phyloP scores from a whole-genome alignment of 2,113 vertebrate species.

The Fregetta grallaria region DNA sequence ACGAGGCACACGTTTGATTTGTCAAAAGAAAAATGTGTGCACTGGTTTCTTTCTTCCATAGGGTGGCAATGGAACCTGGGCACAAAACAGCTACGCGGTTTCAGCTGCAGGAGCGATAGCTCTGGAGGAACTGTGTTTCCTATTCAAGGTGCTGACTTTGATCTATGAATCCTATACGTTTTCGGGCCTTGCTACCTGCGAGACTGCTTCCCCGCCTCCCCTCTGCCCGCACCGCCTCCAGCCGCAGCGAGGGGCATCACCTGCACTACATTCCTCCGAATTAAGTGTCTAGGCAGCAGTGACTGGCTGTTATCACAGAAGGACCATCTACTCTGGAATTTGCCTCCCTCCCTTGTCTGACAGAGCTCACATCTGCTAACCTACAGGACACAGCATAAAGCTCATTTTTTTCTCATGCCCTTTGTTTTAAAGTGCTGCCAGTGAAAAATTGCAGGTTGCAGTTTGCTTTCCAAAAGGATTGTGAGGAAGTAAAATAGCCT shows the following conservation, averaged over 20 bases:
- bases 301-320: background rate
- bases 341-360: background rate
- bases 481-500: background rate
- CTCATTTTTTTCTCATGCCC: background rate
- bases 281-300: background rate
- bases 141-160: background rate
- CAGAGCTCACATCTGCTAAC: slow-evolving; percentile 40
- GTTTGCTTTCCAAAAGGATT: background rate
- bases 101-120: background rate
- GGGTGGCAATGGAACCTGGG: slow-evolving; percentile 60
- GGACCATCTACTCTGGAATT: background rate
- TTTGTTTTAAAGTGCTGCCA: slow-evolving; percentile 43
- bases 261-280: background rate
- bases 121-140: background rate
- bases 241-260: background rate
- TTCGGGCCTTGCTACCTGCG: background rate
- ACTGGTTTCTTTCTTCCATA: slow-evolving; percentile 64
- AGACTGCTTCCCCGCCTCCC: background rate
- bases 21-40: background rate
- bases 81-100: background rate
- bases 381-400: background rate
- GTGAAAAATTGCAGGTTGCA: slow-evolving; percentile 18
- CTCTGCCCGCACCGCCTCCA: background rate
- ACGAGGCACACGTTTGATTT: background rate
- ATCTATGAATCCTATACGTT: background rate